These are phyloP conservation scores for Delia radicum DNA, from an alignment of 1,140 invertebrate genomes.

Conservation along the genomic window DNA sequence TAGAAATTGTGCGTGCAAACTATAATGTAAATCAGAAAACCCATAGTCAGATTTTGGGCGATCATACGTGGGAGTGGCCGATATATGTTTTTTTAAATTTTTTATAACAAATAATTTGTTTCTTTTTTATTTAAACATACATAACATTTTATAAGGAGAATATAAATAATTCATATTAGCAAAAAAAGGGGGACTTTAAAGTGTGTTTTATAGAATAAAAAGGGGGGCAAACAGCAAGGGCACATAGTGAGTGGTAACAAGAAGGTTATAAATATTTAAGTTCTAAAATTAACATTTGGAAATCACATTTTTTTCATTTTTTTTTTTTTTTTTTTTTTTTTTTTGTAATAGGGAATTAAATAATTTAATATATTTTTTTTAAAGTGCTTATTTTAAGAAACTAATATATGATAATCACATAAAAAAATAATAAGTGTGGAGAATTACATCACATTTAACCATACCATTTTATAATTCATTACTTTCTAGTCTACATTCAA, in stretches of 20 bases:
- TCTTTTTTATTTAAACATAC: background rate
- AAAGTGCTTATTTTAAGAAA: background rate
- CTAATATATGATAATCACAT: background rate
- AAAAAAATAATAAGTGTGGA: background rate
- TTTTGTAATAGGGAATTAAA: no score
- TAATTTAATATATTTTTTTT: background rate
- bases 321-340: no score
- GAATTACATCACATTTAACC: background rate
- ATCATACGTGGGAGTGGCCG: no score
- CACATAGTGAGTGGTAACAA: no score
- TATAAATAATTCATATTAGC: background rate
- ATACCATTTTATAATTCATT: constrained; percentile 10
- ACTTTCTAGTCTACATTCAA: background rate
- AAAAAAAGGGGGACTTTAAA: background rate
- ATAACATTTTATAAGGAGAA: background rate
- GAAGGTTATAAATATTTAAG: no score
- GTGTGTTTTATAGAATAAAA: background rate
- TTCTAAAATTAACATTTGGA: no score
- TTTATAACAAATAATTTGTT: background rate
- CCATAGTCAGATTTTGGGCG: no score
- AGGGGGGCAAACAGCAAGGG: no score
- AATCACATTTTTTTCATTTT: no score
- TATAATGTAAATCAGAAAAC: no score
- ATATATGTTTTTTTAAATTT: background rate
- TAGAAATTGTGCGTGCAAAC: no score